Evolutionary conservation across 2,797 vertebrate species (phyloP), one percentile per base, ranked within the genome.

Genomic region (Coilia nasus): DNA sequence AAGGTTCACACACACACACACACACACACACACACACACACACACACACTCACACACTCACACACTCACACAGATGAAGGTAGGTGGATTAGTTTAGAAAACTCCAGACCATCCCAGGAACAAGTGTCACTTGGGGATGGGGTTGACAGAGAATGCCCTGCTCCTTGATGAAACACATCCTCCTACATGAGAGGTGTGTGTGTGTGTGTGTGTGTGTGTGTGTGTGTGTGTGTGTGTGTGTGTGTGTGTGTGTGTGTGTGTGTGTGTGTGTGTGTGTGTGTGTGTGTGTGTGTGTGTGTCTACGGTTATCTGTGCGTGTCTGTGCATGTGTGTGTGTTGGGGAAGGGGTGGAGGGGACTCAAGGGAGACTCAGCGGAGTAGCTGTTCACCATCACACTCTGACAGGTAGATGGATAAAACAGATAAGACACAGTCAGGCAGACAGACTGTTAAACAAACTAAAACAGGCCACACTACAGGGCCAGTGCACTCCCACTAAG

Each of bases 71-170:
- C 6, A 64, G 1, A 25, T 11, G n/a, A 23, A 28, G 23, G 62
- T 75, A 75, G 71, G 35, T 19, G 71, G 35, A 41, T 78, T 78
- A 3, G 35, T 78, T 41, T 78, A 78, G 35, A 44, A 44, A 44
- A 78, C 6, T 6, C 15, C 15, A 78, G 71, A 78, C 15, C 71
- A 12, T 44, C 6, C 71, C 71, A 78, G 71, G 19, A 78, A 19
- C 19, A 44, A 44, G 71, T 78, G 71, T 78, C 35, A 78, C 19
- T 78, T 44, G 71, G 71, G 71, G 71, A 44, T 44, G 35, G 71
- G 15, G 71, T 54, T 54, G 50, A 54, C 1, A 31, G 14, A 41
- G 31, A 75, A 41, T 6, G 35, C 10, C 3, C 17, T 21, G 31
- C 31, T 78, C 9, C 35, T 7, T 7, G 71, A 78, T 78, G 71